Conservation (phyloP, 2,888 invertebrate genomes). For the Crepidodera aurea region DNA sequence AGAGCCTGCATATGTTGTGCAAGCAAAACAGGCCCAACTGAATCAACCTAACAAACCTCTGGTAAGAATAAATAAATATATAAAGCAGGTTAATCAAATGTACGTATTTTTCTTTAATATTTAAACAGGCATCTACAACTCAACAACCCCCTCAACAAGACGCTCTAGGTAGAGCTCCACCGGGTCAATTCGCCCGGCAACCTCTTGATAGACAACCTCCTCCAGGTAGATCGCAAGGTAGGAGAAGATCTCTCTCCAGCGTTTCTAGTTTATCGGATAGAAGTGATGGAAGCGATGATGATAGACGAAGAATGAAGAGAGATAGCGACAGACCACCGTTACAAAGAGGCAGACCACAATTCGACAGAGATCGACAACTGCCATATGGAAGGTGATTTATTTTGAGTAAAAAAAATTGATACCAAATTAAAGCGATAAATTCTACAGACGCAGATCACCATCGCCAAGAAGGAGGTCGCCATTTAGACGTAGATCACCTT, state of each 20-base stretch:
- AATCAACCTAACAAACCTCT: constrained; percentile 5
- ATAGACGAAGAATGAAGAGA: constrained; percentile 24
- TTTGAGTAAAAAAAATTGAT: background rate
- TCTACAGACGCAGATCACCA: constrained; percentile 13
- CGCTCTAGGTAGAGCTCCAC: background rate
- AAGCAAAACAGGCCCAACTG: constrained; percentile 35
- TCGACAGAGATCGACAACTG: constrained; percentile 23
- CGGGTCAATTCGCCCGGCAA: background rate
- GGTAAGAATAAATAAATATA: background rate
- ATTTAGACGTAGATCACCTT: constrained; percentile 33
- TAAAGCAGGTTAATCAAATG: no score
- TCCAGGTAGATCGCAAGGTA: constrained; percentile 30
- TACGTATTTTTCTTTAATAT: no score
- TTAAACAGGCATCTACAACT: no score
- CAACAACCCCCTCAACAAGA: background rate
- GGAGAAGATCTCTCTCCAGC: constrained; percentile 63
- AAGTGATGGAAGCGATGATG: constrained; percentile 56
- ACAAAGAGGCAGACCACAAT: constrained; percentile 1
- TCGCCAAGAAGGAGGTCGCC: constrained; percentile 5
- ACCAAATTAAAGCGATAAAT: background rate
- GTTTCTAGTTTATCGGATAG: constrained; percentile 64
- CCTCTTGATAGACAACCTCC: background rate
- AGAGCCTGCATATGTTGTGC: constrained; percentile 36
- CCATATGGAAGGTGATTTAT: constrained; percentile 36
- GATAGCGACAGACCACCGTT: constrained; percentile 15